These are phyloP conservation scores for Nomada fucata DNA, from an alignment of 2,888 invertebrate genomes.

Conservation along the genomic window DNA sequence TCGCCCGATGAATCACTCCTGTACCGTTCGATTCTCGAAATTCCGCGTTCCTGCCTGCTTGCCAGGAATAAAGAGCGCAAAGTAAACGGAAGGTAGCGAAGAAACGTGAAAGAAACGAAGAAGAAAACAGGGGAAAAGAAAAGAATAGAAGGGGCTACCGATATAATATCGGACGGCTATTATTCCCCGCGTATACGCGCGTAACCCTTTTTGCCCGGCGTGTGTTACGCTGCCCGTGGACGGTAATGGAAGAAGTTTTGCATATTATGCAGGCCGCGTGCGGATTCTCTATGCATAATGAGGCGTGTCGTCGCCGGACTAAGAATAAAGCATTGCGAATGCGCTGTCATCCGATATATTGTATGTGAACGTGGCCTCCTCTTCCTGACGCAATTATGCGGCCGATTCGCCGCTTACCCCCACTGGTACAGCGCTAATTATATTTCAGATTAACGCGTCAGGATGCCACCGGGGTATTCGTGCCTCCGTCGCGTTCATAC, in stretches of 20 bases:
- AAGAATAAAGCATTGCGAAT: conserved; percentile 80
- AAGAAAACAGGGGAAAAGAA: not conserved
- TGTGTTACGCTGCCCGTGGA: conserved; percentile 74
- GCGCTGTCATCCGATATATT: conserved; percentile 72
- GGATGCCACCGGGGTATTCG: conserved; percentile 4
- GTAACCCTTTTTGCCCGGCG: conserved; percentile 60
- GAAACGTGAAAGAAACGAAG: not conserved
- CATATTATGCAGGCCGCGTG: conserved; percentile 83
- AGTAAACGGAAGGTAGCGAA: conserved; percentile 14
- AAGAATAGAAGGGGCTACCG: conserved; percentile 9
- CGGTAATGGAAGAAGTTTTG: conserved; percentile 82
- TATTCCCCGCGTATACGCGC: conserved; percentile 59
- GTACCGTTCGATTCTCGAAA: conserved; percentile 66
- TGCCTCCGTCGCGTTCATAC: not conserved
- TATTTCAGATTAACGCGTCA: conserved; percentile 48
- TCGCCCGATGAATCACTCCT: conserved; percentile 54
- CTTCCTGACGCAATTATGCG: conserved; percentile 64
- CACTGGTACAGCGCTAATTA: conserved; percentile 39
- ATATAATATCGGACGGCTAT: conserved; percentile 53
- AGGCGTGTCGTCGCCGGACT: conserved; percentile 80
- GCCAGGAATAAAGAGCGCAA: conserved; percentile 19
- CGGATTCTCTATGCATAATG: conserved; percentile 83
- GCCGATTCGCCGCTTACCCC: conserved; percentile 30
- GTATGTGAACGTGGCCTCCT: conserved; percentile 62
- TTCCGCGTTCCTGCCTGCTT: conserved; percentile 46